Evolutionary conservation across 2,888 invertebrate genomes (phyloP), one percentile per base, ranked within the genome.

Genomic region (Andrena fulva): DNA sequence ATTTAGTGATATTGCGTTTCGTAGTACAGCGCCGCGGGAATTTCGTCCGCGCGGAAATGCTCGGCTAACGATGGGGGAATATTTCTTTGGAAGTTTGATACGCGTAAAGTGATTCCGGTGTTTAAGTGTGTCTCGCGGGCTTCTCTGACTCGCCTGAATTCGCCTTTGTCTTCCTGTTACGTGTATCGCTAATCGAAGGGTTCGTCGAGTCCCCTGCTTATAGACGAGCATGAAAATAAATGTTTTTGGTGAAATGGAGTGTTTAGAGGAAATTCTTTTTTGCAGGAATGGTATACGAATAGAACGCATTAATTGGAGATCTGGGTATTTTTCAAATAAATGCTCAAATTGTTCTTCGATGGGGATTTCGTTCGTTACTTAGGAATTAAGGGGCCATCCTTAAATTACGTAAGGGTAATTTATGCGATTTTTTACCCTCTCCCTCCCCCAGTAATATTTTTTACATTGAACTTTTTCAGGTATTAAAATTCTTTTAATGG

Each of bases 1-100:
- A 52, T 70, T 64, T 66, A 77, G 59, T 42, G 77, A 56, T 48
- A 69, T 56, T 60, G 76, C 54, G 20, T 54, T 31, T 59, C 48
- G 31, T 27, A 24, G 63, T 35, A 60, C 35, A 33, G 6, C 60
- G 52, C 54, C 10, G 31, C 42, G 10, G 54, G 31, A 31, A 60
- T 78, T 75, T 48, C 42, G 63, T 48, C 27, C 24, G n/a, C 8
- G 10, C 2, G 42, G n/a, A 63, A 63, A 16, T 54, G 60, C 20
- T n/a, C 31, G 63, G 68, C 42, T 63, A 24, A 62, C 31, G 24
- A 56, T 60, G 16, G 16, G 8, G 29, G 48, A 63, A 29, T 50
- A 24, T 48, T 66, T 48, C 27, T 0, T 42, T n/a, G 64, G 12
- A 48, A 7, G 48, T 7, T 66, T 66, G 48, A 66, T 48, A 48